Evolutionary conservation across 2,113 vertebrate genomes (phyloP).

Genomic region (Vicugna pacos): DNA sequence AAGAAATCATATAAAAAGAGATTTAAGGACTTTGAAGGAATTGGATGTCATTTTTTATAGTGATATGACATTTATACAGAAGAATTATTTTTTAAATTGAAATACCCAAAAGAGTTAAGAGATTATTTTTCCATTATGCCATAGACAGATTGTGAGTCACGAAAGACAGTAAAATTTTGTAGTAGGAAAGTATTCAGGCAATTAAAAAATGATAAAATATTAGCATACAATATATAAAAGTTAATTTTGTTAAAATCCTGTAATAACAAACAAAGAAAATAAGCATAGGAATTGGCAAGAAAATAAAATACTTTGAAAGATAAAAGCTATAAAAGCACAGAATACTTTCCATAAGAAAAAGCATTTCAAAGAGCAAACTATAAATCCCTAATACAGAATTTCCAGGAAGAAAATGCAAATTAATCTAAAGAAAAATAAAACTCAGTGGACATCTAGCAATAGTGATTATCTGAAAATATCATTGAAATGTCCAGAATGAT

Average conservation of each 20-base stretch:
- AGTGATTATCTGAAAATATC: background rate
- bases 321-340: background rate
- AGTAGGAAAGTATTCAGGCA: background rate
- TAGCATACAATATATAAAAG: background rate
- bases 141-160: background rate
- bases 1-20: background rate
- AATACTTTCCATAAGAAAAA: background rate
- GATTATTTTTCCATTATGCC: background rate
- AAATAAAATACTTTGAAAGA: background rate
- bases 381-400: background rate
- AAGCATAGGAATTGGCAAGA: background rate
- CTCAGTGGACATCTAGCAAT: background rate
- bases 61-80: background rate
- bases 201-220: background rate
- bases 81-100: background rate
- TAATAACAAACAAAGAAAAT: background rate
- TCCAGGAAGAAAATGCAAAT: background rate
- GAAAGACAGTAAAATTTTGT: background rate
- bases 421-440: background rate
- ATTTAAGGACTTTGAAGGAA: background rate
- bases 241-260: background rate
- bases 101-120: background rate
- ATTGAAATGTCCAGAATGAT: background rate
- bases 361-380: background rate
- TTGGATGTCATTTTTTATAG: background rate